Percentiles rank a stretch among this genome's conserved stretches.
Evolutionary conservation across 1,140 invertebrate species (phyloP).

Genomic region (Cyclina sinensis): DNA sequence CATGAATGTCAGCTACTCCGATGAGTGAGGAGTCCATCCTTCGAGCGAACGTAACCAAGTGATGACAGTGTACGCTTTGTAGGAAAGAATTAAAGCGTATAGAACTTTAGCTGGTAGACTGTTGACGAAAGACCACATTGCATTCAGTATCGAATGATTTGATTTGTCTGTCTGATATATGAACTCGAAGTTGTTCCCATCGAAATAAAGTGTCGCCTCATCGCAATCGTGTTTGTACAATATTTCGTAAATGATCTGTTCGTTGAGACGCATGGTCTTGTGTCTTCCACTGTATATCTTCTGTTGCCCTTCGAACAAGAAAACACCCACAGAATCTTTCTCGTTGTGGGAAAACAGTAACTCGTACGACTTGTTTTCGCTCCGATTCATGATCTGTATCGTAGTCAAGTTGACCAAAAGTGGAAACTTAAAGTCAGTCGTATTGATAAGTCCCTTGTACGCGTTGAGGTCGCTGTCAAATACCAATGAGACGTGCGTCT

Average conservation of each 20-base stretch:
- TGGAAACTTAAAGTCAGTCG: not conserved
- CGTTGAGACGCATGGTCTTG: not conserved
- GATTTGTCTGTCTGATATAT: not conserved
- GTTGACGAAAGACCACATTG: not conserved
- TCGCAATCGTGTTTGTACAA: not conserved
- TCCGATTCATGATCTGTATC: not conserved
- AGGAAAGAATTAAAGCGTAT: not conserved
- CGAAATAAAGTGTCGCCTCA: constrained; percentile 4
- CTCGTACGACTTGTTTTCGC: not conserved
- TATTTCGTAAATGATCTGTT: not conserved
- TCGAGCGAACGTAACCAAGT: not conserved
- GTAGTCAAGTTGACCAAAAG: not conserved
- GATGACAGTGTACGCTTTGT: not conserved
- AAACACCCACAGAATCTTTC: not conserved
- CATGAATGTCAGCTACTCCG: not conserved
- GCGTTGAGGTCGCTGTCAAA: not conserved
- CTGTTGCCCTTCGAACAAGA: not conserved
- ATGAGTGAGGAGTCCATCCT: not conserved
- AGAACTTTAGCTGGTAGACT: not conserved
- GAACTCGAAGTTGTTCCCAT: not conserved
- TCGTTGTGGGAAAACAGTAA: not conserved
- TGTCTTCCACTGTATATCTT: not conserved
- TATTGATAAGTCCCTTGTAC: not conserved
- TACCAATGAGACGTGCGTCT: not conserved
- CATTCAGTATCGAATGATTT: not conserved